phyloP scores from a whole-genome alignment of 2,113 vertebrate species.

The Ctenodactylus gundi region DNA sequence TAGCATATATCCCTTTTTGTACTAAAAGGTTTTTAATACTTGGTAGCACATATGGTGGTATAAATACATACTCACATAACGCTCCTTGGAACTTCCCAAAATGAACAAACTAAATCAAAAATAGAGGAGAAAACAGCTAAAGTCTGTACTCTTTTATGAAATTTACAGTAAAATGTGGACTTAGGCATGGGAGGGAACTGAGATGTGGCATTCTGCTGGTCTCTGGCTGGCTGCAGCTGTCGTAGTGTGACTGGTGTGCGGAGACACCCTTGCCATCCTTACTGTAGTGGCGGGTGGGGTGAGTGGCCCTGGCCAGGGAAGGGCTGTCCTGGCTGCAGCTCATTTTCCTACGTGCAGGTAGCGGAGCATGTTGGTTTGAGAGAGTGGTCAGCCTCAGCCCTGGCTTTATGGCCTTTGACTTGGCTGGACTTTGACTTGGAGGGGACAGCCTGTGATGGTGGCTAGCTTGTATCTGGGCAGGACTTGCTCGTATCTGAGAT shows the following conservation, averaged over 20 bases:
- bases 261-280: neutral
- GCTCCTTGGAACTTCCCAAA: constrained; percentile 14
- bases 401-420: neutral
- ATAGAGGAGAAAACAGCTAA: neutral
- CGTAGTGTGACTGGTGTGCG: neutral
- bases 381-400: neutral
- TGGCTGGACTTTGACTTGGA: neutral
- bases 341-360: neutral
- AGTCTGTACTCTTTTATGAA: neutral
- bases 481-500: neutral
- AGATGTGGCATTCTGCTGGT: neutral
- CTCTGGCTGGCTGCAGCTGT: neutral
- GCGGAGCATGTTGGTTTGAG: neutral
- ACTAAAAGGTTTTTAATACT: constrained; percentile 24
- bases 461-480: neutral
- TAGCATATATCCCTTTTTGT: neutral
- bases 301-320: neutral
- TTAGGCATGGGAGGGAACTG: neutral
- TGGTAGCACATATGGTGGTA: constrained; percentile 16
- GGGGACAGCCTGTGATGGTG: neutral
- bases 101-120: constrained; percentile 5
- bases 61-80: neutral
- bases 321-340: neutral
- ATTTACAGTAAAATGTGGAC: neutral
- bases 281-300: neutral